Evolutionary conservation across 2,888 invertebrate species (phyloP), one percentile per base, ranked within the genome.

Genomic region (Trissoscelio sp.): DNA sequence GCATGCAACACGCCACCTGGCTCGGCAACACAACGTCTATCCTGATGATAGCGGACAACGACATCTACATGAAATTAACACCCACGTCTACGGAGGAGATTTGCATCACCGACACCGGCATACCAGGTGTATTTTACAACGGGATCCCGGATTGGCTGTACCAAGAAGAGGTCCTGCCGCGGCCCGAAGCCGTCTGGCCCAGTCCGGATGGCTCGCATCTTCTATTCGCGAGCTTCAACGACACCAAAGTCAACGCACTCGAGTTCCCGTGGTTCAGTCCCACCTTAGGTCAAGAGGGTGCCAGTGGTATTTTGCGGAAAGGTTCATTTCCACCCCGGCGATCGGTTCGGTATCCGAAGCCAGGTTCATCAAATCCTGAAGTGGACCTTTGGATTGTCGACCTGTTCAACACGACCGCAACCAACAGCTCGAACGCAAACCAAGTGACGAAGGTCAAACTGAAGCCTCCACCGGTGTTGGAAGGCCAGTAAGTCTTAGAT

Each of bases 121-220:
- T 94, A 84, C 95, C 96, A n/a, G 96, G 96, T 73, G 92, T 95
- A 72, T 93, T 98, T 73, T 98, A 96, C 93, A 98, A 98, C 91
- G 98, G 98, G 67, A 94, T 98, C 31, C 96, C 98, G 14, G 98
- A 99, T 91, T 99, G 98, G 98, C 92, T 99, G 24, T 99, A 99
- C 92, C 98, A 98, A 94, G 98, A 98, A 94, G 97, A 98, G 93
- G 95, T 98, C 88, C 93, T 98, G 88, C 94, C 95, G 84, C 93
- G 93, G 83, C 95, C 94, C 73, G 94, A 96, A 88, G 98, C 98
- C 55, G 92, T 96, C 86, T 99, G 98, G 98, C 96, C 95, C 0
- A 91, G 95, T 70, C 93, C 94, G 14, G 96, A 96, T 90, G 97
- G 97, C 60, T 93, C 94, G 39, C 95, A 95, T 88, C 94, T 99